Evolutionary conservation across 2,797 vertebrate genomes (phyloP).

Genomic region (Syndactyla subalaris): DNA sequence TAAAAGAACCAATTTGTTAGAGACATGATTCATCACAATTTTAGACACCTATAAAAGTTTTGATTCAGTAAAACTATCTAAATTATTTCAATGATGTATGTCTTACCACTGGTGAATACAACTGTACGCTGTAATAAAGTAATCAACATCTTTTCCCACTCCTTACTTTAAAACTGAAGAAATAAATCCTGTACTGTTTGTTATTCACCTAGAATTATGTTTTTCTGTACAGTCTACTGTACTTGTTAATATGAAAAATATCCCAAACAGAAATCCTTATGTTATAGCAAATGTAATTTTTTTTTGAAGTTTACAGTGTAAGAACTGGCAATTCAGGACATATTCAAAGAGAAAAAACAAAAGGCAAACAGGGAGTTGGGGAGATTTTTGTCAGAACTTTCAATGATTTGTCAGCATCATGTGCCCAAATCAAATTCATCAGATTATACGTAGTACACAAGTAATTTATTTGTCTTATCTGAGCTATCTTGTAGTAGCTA

Average conservation of each 20-base stretch:
- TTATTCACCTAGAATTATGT: neutral
- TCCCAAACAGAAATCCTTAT: neutral
- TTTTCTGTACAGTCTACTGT: neutral
- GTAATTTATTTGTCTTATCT: slow-evolving; percentile 14
- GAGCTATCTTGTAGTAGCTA: neutral
- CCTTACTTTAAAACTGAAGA: neutral
- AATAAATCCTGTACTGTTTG: neutral
- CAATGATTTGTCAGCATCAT: neutral
- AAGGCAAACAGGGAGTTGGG: neutral
- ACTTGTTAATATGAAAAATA: neutral
- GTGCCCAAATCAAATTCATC: neutral
- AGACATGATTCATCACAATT: neutral
- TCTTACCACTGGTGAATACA: accelerated
- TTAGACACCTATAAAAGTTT: neutral
- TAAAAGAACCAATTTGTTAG: neutral
- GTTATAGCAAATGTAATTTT: neutral
- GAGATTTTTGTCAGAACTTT: neutral
- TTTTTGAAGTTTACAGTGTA: neutral
- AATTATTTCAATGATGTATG: neutral
- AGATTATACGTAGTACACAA: neutral
- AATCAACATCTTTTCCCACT: neutral
- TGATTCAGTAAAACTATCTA: neutral
- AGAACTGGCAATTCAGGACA: neutral
- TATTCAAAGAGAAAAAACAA: neutral
- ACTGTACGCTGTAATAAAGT: neutral